Conservation (phyloP, 2,797 vertebrate genomes). For the Danio choprae region DNA sequence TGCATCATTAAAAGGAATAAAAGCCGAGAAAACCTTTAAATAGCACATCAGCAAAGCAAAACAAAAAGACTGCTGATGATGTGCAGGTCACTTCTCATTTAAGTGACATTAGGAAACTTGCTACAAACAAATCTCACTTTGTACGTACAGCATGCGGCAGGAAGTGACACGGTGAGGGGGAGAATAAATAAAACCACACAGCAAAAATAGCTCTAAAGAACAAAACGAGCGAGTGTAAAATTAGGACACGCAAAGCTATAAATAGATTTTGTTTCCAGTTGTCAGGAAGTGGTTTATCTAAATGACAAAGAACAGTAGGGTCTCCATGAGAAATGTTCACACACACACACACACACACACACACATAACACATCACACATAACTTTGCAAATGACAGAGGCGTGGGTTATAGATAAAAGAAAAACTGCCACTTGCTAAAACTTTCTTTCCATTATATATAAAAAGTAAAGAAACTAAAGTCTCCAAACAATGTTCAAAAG, state of each 20-base stretch:
- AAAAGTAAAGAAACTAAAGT: neutral
- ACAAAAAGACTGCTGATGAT: slow-evolving; percentile 18
- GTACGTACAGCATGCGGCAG: slow-evolving; percentile 64
- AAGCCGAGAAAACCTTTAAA: neutral
- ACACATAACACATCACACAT: too few relatives aligned
- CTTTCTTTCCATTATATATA: neutral
- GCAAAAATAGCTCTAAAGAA: slow-evolving; percentile 65
- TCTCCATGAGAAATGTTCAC: slow-evolving; percentile 58
- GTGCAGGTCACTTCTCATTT: neutral
- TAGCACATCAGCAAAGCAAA: neutral
- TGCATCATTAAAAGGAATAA: neutral
- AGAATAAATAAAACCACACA: slow-evolving; percentile 58
- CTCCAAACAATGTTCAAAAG: slow-evolving; percentile 4
- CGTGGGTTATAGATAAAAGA: neutral
- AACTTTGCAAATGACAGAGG: neutral
- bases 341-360: slow-evolving; percentile 2
- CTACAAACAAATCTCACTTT: slow-evolving; percentile 10
- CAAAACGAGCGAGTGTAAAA: slow-evolving; percentile 70
- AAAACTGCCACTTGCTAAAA: neutral
- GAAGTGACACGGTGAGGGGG: slow-evolving; percentile 73
- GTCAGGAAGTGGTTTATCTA: slow-evolving; percentile 71
- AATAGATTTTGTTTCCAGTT: slow-evolving; percentile 72
- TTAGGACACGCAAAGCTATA: slow-evolving; percentile 75
- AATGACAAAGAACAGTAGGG: slow-evolving; percentile 74
- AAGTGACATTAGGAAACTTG: slow-evolving; percentile 49